Evolutionary conservation across 2,113 vertebrate species (phyloP).

Genomic region (Peromyscus leucopus): DNA sequence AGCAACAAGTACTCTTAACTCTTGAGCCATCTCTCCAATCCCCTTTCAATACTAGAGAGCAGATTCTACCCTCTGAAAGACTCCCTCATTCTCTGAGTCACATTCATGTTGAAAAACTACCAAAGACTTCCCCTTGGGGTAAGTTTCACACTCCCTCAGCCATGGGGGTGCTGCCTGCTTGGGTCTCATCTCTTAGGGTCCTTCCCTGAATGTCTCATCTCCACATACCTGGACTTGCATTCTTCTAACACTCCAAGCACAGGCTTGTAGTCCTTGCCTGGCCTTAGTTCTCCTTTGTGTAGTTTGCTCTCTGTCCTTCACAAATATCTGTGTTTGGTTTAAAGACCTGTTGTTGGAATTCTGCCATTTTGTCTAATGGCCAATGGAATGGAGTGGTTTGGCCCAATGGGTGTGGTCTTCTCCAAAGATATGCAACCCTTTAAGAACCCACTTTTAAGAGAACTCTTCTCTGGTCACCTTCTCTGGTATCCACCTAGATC

Average conservation of each 20-base stretch:
- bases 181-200: background rate
- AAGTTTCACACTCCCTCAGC: background rate
- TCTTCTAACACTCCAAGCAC: background rate
- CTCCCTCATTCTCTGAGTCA: background rate
- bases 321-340: background rate
- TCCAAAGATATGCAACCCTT: no score
- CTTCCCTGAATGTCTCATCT: background rate
- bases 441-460: background rate
- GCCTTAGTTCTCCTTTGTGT: background rate
- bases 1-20: background rate
- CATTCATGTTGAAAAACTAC: background rate
- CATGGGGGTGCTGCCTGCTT: no score
- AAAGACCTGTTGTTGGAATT: background rate
- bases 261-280: background rate
- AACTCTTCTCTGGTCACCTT: background rate
- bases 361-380: no score
- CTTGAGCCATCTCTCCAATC: background rate
- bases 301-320: background rate
- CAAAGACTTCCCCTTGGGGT: background rate
- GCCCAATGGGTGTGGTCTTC: no score
- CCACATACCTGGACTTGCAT: background rate
- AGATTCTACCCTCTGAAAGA: background rate
- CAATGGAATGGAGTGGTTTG: no score
- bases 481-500: background rate
- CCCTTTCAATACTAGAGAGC: background rate